phyloP scores from a whole-genome alignment of 2,797 vertebrate species.

The Vultur gryphus region DNA sequence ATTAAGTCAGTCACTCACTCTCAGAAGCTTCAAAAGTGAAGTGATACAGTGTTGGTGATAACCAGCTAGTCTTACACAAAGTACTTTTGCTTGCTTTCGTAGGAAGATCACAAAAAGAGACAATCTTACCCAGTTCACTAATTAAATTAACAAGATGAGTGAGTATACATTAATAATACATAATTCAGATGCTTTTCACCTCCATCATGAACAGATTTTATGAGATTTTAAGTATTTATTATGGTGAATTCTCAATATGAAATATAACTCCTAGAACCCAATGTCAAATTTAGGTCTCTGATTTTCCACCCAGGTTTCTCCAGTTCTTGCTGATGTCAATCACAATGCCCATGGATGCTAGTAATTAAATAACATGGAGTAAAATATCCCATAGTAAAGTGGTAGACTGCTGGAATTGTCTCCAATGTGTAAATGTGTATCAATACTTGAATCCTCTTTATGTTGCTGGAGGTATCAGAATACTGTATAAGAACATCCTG shows the following conservation, averaged over 20 bases:
- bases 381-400: background rate
- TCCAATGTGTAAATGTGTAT: background rate
- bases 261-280: background rate
- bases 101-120: background rate
- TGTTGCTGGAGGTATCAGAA: background rate
- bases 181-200: background rate
- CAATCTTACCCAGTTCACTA: background rate
- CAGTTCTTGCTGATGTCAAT: background rate
- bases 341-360: background rate
- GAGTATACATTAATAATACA: background rate
- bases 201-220: background rate
- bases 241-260: background rate
- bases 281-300: background rate
- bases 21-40: background rate
- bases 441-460: background rate
- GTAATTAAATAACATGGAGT: background rate
- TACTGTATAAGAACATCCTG: background rate
- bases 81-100: background rate
- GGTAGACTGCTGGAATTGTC: background rate
- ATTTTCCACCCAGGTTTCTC: background rate
- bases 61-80: background rate
- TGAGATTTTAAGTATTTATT: conserved; percentile 23
- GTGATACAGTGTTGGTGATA: background rate
- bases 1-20: background rate
- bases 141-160: conserved; percentile 17